Conservation (phyloP, 2,888 invertebrate genomes). For the Pseudococcus jackbeardsleyi region DNA sequence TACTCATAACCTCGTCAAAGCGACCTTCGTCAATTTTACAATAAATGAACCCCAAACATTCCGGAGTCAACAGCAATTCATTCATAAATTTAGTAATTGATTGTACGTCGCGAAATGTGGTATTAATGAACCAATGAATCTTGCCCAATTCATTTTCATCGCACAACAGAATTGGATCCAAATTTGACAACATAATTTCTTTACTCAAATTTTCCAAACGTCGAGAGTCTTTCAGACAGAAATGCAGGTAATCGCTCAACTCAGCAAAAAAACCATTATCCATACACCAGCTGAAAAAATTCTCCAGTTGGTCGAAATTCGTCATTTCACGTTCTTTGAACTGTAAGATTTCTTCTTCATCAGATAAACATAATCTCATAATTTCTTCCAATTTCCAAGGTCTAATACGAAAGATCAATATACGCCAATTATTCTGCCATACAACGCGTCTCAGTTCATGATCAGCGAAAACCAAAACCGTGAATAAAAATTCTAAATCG, state of each 20-base stretch:
- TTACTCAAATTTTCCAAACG: background rate
- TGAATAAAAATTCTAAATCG: too few relatives aligned
- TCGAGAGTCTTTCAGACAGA: background rate
- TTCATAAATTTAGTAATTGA: background rate
- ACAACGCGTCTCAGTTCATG: background rate
- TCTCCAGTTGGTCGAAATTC: background rate
- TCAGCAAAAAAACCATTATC: background rate
- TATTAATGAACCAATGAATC: background rate
- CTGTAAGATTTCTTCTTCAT: background rate
- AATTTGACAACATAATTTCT: background rate
- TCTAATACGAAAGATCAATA: background rate
- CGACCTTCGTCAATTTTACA: background rate
- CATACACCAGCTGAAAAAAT: background rate
- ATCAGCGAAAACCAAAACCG: background rate
- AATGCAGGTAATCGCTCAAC: background rate
- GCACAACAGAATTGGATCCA: background rate
- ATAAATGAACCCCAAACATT: background rate
- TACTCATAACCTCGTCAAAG: background rate
- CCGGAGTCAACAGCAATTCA: background rate
- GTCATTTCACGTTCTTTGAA: background rate
- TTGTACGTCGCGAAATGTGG: background rate
- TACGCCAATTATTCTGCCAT: background rate
- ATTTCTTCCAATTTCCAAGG: background rate
- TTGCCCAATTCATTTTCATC: background rate
- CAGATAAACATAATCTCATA: background rate